Percentiles rank a stretch among this genome's conserved stretches.
phyloP scores from a whole-genome alignment of 1,140 invertebrate genomes.

The Lepidurus packardi region DNA sequence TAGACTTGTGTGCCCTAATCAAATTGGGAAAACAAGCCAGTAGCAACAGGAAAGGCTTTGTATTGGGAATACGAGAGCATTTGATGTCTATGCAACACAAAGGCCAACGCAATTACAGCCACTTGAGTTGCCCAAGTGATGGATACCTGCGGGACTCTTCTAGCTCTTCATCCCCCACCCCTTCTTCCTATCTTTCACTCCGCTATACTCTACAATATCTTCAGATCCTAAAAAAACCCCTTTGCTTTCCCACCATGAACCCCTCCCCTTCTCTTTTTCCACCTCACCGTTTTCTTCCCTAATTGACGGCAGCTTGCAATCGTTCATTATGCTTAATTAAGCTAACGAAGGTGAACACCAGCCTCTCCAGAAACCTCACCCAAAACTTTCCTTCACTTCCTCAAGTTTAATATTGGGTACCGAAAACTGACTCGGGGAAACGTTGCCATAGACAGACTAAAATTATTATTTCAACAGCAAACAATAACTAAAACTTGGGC shows the following conservation, averaged over 20 bases:
- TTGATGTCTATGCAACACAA: conserved; percentile 3
- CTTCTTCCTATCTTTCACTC: no score
- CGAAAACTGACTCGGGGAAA: not conserved
- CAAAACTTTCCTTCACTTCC: not conserved
- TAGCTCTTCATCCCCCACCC: no score
- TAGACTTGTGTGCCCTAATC: not conserved
- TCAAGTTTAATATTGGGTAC: not conserved
- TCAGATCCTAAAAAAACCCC: no score
- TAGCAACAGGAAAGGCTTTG: conserved; percentile 3
- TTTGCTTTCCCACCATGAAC: not conserved
- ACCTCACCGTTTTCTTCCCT: conserved; percentile 9
- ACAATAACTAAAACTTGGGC: not conserved
- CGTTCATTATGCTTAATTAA: conserved; percentile 22
- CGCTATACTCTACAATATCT: no score
- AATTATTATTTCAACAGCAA: not conserved
- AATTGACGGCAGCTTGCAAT: conserved; percentile 21
- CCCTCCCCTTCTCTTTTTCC: not conserved
- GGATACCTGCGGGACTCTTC: conserved; percentile 17
- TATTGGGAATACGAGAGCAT: conserved; percentile 17
- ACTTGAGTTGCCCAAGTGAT: conserved; percentile 21
- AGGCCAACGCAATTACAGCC: conserved; percentile 17
- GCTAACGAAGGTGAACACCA: conserved; percentile 17
- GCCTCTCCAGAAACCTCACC: conserved; percentile 12
- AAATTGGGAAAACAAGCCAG: conserved; percentile 16
- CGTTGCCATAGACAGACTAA: not conserved